Evolutionary conservation across 2,888 invertebrate species (phyloP).

Genomic region (Cantharis rufa): DNA sequence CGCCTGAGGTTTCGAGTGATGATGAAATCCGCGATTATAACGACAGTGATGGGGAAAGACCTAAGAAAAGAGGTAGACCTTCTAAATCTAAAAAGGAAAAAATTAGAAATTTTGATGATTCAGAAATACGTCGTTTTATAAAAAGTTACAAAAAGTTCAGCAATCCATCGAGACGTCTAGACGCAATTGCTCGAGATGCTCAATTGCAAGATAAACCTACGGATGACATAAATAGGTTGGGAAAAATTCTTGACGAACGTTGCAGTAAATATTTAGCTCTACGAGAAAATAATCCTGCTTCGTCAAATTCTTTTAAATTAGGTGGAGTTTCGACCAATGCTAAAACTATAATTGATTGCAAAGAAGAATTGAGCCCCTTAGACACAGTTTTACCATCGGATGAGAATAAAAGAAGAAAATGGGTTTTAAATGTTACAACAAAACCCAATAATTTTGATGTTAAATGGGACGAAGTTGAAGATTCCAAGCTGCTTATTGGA

Average conservation of each 20-base stretch:
- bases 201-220: constrained; percentile 95
- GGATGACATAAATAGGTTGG: constrained; percentile 83
- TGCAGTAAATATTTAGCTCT: constrained; percentile 65
- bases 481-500: constrained; percentile 86
- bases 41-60: constrained; percentile 74
- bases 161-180: constrained; percentile 85
- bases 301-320: constrained; percentile 85
- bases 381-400: constrained; percentile 81
- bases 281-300: constrained; percentile 60
- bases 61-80: constrained; percentile 82
- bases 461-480: constrained; percentile 89
- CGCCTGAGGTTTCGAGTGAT: constrained; percentile 65
- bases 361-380: constrained; percentile 88
- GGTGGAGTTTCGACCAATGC: constrained; percentile 94
- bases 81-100: constrained; percentile 75
- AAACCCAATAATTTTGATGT: constrained; percentile 91
- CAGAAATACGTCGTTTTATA: constrained; percentile 84
- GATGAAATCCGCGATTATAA: constrained; percentile 66
- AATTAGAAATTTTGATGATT: constrained; percentile 87
- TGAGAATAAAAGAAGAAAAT: constrained; percentile 78
- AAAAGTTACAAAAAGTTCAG: constrained; percentile 95
- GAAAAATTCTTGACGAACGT: constrained; percentile 80
- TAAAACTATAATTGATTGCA: constrained; percentile 85
- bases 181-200: constrained; percentile 95
- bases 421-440: constrained; percentile 79